Evolutionary conservation across 1,140 invertebrate species (phyloP).

Genomic region (Drosophila seguyi): DNA sequence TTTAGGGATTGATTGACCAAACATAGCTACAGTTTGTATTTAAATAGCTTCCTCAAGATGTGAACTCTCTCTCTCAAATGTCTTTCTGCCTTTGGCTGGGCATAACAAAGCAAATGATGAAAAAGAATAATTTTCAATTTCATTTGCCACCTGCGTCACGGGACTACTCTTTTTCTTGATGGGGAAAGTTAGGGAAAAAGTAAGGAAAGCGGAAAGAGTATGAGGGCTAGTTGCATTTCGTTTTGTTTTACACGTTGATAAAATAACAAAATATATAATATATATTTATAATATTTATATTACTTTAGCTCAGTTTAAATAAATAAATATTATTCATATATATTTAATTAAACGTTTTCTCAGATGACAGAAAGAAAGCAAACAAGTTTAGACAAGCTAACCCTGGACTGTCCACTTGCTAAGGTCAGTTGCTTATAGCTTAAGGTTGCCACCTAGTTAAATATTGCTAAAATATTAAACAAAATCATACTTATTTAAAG

Average conservation of each 20-base stretch:
- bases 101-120: slow-evolving; percentile 33
- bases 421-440: not conserved
- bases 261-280: not conserved
- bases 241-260: not conserved
- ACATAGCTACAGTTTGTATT: not conserved
- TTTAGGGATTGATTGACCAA: slow-evolving; percentile 4
- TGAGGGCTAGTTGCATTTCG: not conserved
- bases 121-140: slow-evolving; percentile 58
- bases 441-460: not conserved
- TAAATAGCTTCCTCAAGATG: slow-evolving; percentile 18
- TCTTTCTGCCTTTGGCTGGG: not conserved
- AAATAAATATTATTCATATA: not conserved
- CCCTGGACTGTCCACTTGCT: not conserved
- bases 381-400: not conserved
- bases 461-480: not conserved
- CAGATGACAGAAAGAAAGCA: not conserved
- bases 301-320: too few species aligned
- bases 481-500: not conserved
- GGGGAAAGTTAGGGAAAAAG: slow-evolving; percentile 42
- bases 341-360: not conserved
- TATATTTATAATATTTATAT: not conserved
- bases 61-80: not conserved
- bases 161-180: slow-evolving; percentile 33
- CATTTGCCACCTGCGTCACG: slow-evolving; percentile 65
- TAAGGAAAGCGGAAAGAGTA: slow-evolving; percentile 6